Conservation (phyloP, 2,888 invertebrate species). For the Aleiodes alternator region DNA sequence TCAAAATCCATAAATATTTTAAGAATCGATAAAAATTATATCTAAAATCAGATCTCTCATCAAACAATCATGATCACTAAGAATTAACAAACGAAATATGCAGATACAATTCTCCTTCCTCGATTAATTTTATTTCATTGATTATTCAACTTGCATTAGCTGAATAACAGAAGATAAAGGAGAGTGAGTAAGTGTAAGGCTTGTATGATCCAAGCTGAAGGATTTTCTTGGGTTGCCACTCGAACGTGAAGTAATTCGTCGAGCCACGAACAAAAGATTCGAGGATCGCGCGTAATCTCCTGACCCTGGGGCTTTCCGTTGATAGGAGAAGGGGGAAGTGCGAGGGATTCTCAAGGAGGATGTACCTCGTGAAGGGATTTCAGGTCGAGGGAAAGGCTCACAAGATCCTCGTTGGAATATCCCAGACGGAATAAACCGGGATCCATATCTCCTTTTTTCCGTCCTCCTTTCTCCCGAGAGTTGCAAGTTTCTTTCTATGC, state of each 20-base stretch:
- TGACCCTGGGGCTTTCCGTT: slow-evolving; percentile 10
- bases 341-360: too few relatives aligned
- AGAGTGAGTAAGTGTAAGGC: neutral
- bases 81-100: too few relatives aligned
- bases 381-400: slow-evolving; percentile 11
- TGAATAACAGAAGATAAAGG: too few relatives aligned
- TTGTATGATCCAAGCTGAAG: slow-evolving; percentile 21
- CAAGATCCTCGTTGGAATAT: slow-evolving; percentile 16
- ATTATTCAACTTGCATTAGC: neutral
- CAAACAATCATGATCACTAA: too few relatives aligned
- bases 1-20: too few relatives aligned
- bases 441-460: slow-evolving; percentile 25
- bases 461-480: neutral
- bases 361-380: slow-evolving; percentile 12
- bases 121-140: neutral
- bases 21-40: too few relatives aligned
- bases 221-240: slow-evolving; percentile 21
- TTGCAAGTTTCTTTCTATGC: slow-evolving; percentile 13
- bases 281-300: slow-evolving; percentile 30
- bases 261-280: slow-evolving; percentile 45
- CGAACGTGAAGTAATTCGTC: slow-evolving; percentile 36
- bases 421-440: slow-evolving; percentile 26
- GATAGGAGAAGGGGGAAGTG: neutral
- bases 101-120: too few relatives aligned
- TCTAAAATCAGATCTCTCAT: too few relatives aligned